Percentiles rank a stretch among this genome's conserved stretches.
These are phyloP conservation scores for Zaprionus gabonicus DNA, from an alignment of 1,140 invertebrate genomes.

Conservation along the genomic window DNA sequence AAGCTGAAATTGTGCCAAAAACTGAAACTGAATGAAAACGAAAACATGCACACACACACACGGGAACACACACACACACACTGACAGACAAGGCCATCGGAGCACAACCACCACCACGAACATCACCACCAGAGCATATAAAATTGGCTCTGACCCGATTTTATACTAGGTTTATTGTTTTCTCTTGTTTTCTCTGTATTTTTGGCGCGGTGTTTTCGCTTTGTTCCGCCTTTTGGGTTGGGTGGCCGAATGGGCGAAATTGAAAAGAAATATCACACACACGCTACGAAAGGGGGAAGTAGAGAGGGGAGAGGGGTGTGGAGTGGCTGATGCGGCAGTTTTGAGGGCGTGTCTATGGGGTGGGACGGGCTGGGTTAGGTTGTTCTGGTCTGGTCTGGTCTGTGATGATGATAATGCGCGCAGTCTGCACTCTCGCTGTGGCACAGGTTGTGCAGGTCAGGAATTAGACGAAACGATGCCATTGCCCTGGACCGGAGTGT, in stretches of 20 bases:
- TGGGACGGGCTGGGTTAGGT: not conserved
- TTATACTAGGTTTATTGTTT: conserved; percentile 62
- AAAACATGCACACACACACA: conserved; percentile 59
- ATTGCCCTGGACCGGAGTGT: conserved; percentile 6
- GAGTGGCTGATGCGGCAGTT: conserved; percentile 6
- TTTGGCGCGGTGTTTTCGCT: conserved; percentile 20
- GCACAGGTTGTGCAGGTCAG: conserved; percentile 35
- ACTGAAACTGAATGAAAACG: conserved; percentile 62
- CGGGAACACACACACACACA: conserved; percentile 32
- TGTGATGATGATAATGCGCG: not conserved
- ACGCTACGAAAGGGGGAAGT: not conserved
- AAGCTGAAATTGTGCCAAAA: conserved; percentile 76
- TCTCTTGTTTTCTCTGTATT: conserved; percentile 33
- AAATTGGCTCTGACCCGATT: conserved; percentile 81
- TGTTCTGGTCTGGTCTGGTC: not conserved
- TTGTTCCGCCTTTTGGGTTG: conserved; percentile 9
- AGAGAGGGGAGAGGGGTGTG: not conserved
- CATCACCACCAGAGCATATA: conserved; percentile 24
- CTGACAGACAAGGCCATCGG: conserved; percentile 39
- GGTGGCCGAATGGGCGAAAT: conserved; percentile 11
- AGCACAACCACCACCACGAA: conserved; percentile 37
- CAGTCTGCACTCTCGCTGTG: not conserved
- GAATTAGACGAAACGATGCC: not conserved
- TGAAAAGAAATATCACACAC: conserved; percentile 20
- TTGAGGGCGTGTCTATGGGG: conserved; percentile 32